These are phyloP conservation scores for Eumacrocentrus americanus DNA, from an alignment of 2,888 invertebrate species.

Conservation along the genomic window DNA sequence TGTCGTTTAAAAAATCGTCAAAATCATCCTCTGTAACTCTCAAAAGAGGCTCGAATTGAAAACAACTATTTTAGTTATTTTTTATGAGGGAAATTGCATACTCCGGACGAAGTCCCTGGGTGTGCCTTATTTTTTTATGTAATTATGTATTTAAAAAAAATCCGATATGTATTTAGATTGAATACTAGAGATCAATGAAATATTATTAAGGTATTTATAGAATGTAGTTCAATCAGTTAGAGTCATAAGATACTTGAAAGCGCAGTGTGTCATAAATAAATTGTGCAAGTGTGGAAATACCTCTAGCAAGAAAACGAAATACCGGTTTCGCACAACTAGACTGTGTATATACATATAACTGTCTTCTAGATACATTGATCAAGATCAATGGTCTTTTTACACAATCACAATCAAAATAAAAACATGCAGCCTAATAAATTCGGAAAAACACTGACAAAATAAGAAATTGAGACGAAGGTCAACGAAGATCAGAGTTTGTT, in stretches of 20 bases:
- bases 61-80: no score
- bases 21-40: constrained; percentile 25
- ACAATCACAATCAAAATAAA: no score
- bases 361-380: no score
- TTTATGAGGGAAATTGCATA: no score
- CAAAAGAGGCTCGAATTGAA: no score
- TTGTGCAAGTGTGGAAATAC: constrained; percentile 15
- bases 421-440: background rate
- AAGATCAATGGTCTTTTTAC: no score
- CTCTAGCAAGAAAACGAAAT: background rate
- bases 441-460: no score
- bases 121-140: no score
- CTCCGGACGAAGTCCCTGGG: no score
- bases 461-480: no score
- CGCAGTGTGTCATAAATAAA: background rate
- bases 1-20: constrained; percentile 19
- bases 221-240: background rate
- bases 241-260: background rate
- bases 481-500: no score
- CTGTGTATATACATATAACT: background rate
- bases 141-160: background rate
- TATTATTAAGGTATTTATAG: background rate
- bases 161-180: background rate
- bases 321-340: constrained; percentile 10
- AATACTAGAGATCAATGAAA: background rate